Percentiles rank a stretch among this genome's conserved stretches.
Conservation (phyloP, 2,888 invertebrate genomes). For the Temnothorax unifasciatus region DNA sequence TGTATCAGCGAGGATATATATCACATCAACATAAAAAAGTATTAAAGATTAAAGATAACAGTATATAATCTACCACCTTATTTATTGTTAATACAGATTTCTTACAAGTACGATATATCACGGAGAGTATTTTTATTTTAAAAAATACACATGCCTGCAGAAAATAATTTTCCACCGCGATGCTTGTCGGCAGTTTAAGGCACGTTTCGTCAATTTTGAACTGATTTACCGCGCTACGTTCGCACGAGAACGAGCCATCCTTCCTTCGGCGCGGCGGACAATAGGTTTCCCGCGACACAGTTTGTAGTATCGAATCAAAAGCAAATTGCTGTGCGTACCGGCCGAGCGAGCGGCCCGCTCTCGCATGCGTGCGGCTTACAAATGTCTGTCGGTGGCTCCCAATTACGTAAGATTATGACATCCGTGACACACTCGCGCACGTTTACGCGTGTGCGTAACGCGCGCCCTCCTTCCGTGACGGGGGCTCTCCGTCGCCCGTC, state of each 20-base stretch:
- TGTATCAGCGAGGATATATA: not conserved
- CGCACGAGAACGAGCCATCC: constrained; percentile 12
- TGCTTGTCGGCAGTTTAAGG: not conserved
- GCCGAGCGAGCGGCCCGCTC: constrained; percentile 66
- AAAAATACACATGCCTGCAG: not conserved
- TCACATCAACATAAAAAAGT: not conserved
- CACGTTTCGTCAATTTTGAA: constrained; percentile 2
- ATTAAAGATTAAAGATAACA: not conserved
- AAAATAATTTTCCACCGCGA: not conserved
- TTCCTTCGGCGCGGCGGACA: constrained; percentile 61
- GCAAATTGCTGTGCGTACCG: constrained; percentile 80
- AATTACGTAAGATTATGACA: constrained; percentile 85
- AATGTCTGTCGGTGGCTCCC: constrained; percentile 77
- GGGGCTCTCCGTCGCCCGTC: constrained; percentile 64
- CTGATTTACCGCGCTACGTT: not conserved
- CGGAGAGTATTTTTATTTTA: not conserved
- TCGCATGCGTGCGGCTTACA: constrained; percentile 79
- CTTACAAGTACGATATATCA: not conserved
- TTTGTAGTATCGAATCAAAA: constrained; percentile 79
- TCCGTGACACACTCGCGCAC: constrained; percentile 83
- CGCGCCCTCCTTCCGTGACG: constrained; percentile 83
- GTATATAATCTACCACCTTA: not conserved
- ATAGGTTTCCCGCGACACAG: constrained; percentile 77
- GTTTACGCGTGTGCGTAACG: constrained; percentile 78
- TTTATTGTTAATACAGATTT: not conserved